Conservation (phyloP, 2,113 vertebrate species). For the Zeus faber region DNA sequence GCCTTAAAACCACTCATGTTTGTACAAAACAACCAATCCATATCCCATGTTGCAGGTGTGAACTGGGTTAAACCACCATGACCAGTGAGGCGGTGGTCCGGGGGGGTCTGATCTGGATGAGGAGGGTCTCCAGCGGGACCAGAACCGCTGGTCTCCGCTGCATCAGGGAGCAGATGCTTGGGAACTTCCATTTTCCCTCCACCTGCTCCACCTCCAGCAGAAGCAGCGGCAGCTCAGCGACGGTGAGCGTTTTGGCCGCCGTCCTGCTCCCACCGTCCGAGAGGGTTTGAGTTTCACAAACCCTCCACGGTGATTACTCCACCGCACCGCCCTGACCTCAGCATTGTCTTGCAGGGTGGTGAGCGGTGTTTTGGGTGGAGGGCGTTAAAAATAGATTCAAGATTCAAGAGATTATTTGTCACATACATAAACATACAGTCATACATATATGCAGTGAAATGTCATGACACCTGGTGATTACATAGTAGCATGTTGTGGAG, state of each 20-base stretch:
- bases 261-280: neutral
- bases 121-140: conserved; percentile 32
- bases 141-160: conserved; percentile 1
- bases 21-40: neutral
- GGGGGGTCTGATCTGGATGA: conserved; percentile 52
- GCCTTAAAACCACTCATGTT: too few relatives aligned
- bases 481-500: too few relatives aligned
- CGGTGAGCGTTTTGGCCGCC: conserved; percentile 34
- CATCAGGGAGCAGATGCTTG: conserved; percentile 29
- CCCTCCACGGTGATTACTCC: conserved; percentile 16
- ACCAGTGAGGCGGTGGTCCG: conserved; percentile 53
- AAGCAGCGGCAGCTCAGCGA: conserved; percentile 14
- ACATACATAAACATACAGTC: too few relatives aligned
- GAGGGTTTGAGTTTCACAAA: conserved; percentile 22
- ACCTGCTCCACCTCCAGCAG: too few relatives aligned
- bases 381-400: too few relatives aligned
- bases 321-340: neutral
- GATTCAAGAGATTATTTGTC: too few relatives aligned
- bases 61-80: conserved; percentile 36
- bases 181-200: conserved; percentile 22
- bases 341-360: too few relatives aligned
- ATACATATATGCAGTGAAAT: too few relatives aligned
- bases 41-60: conserved; percentile 14
- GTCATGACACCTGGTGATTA: too few relatives aligned
- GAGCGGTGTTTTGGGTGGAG: too few relatives aligned